These are phyloP conservation scores for Eupeodes latifasciatus DNA, from an alignment of 2,888 invertebrate genomes.

Conservation along the genomic window DNA sequence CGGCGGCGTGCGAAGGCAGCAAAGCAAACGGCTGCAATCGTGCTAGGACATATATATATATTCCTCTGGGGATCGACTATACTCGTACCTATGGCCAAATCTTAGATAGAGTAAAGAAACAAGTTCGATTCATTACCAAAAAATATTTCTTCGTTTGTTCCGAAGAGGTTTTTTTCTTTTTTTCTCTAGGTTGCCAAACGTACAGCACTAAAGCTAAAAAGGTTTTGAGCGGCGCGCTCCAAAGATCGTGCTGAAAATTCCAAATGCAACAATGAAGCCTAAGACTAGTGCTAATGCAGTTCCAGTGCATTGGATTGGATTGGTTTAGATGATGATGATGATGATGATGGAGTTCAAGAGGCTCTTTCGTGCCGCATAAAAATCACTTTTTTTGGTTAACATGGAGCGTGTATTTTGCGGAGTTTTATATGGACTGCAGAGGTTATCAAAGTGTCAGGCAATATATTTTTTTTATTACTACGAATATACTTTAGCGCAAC, in stretches of 20 bases:
- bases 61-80: slow-evolving; percentile 3
- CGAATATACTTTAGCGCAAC: not conserved
- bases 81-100: not conserved
- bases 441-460: slow-evolving; percentile 21
- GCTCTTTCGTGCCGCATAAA: slow-evolving; percentile 28
- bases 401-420: not conserved
- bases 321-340: not conserved
- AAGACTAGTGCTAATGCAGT: not conserved
- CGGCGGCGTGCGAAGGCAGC: too few species aligned
- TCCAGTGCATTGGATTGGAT: too few species aligned
- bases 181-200: slow-evolving; percentile 20
- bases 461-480: slow-evolving; percentile 3
- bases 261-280: slow-evolving; percentile 24
- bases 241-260: slow-evolving; percentile 58
- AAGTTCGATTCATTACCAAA: slow-evolving; percentile 57
- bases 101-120: slow-evolving; percentile 38
- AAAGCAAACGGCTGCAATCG: not conserved
- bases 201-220: slow-evolving; percentile 3
- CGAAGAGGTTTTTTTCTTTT: slow-evolving; percentile 44
- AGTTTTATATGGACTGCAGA: slow-evolving; percentile 3
- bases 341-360: slow-evolving; percentile 19
- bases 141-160: slow-evolving; percentile 48
- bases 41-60: slow-evolving; percentile 20
- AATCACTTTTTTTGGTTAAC: slow-evolving; percentile 15
- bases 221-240: not conserved